Evolutionary conservation across 2,113 vertebrate genomes (phyloP).

Genomic region (Channa maculata): DNA sequence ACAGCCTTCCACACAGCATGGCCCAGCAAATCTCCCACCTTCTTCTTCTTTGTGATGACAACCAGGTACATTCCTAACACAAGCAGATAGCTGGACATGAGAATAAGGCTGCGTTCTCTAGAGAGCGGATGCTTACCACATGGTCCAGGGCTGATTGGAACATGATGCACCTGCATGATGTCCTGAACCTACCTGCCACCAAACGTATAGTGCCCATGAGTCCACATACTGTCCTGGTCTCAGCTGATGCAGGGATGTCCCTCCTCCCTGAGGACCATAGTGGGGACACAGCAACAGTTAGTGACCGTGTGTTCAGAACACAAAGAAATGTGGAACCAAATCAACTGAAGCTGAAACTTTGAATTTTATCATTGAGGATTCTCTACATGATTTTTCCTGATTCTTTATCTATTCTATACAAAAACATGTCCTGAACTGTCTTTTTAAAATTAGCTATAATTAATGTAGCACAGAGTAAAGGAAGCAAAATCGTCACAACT

Average conservation of each 20-base stretch:
- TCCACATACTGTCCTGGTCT: constrained; percentile 91
- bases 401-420: too few species aligned
- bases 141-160: neutral
- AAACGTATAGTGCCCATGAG: constrained; percentile 94
- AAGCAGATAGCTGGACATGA: neutral
- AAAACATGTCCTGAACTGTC: too few species aligned
- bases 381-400: neutral
- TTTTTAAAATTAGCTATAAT: too few species aligned
- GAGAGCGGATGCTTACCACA: neutral
- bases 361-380: neutral
- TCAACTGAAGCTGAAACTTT: neutral
- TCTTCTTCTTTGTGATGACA: constrained; percentile 94
- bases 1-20: constrained; percentile 93
- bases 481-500: too few species aligned
- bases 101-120: neutral
- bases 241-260: constrained; percentile 91
- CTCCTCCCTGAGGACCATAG: constrained; percentile 85
- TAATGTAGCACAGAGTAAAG: too few species aligned
- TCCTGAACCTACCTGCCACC: constrained; percentile 88
- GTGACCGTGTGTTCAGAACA: neutral
- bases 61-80: constrained; percentile 91
- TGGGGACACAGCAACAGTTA: neutral
- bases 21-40: constrained; percentile 92
- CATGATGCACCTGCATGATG: neutral
- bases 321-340: neutral